Conservation (phyloP, 2,888 invertebrate genomes). For the Orchesellides sinensis region DNA sequence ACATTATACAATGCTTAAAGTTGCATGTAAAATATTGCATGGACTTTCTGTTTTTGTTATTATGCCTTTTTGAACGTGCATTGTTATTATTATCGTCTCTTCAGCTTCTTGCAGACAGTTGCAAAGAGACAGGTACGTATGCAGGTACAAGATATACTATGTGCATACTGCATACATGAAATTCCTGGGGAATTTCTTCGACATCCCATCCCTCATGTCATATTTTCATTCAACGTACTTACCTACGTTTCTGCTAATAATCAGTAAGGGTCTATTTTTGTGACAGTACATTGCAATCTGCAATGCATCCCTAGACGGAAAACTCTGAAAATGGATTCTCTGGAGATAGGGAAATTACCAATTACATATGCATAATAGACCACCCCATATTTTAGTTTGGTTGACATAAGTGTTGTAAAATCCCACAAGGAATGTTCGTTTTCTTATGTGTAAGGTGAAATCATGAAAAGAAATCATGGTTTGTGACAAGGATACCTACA, state of each 20-base stretch:
- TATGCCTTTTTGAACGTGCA: constrained; percentile 2
- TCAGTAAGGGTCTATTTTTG: constrained; percentile 21
- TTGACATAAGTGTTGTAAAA: too few species aligned
- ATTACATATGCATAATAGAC: too few species aligned
- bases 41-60: constrained; percentile 36
- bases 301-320: neutral
- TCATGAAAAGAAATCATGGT: neutral
- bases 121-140: constrained; percentile 15
- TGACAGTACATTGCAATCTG: neutral
- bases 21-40: neutral
- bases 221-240: constrained; percentile 34
- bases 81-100: neutral
- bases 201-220: constrained; percentile 13
- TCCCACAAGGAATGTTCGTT: too few species aligned
- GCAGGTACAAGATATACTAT: constrained; percentile 21
- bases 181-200: constrained; percentile 46
- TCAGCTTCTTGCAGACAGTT: constrained; percentile 38
- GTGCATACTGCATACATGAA: constrained; percentile 5
- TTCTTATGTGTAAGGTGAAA: neutral
- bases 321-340: constrained; percentile 38
- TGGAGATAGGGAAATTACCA: constrained; percentile 43
- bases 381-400: too few species aligned
- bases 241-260: constrained; percentile 14
- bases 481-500: neutral
- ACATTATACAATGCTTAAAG: too few species aligned